These are phyloP conservation scores for Troides oblongomaculatus DNA, from an alignment of 2,888 invertebrate species.

Conservation along the genomic window DNA sequence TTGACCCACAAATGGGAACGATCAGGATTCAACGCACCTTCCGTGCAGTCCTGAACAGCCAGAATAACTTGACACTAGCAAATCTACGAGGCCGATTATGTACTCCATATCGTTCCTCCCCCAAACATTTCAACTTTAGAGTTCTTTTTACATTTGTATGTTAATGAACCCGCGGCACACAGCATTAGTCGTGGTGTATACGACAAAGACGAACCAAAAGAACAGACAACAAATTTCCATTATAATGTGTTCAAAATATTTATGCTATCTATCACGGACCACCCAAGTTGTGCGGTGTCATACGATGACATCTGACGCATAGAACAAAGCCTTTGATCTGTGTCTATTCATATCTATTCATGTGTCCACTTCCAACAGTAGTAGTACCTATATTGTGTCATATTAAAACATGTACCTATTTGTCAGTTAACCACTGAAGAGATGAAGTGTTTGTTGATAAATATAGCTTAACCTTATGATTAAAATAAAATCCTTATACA, in stretches of 20 bases:
- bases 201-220: conserved; percentile 61
- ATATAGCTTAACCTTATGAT: not conserved
- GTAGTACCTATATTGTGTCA: conserved; percentile 28
- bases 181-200: conserved; percentile 64
- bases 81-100: not conserved
- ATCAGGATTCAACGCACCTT: conserved; percentile 62
- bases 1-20: conserved; percentile 54
- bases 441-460: not conserved
- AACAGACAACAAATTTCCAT: conserved; percentile 68
- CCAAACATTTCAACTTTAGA: conserved; percentile 9
- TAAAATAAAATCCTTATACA: not conserved
- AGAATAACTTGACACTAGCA: conserved; percentile 41
- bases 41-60: conserved; percentile 45
- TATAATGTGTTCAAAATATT: conserved; percentile 74
- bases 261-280: conserved; percentile 71
- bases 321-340: conserved; percentile 60
- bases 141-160: conserved; percentile 41
- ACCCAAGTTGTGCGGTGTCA: conserved; percentile 67
- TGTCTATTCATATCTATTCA: conserved; percentile 67
- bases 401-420: conserved; percentile 29
- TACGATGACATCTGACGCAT: conserved; percentile 67
- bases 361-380: conserved; percentile 40
- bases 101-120: not conserved
- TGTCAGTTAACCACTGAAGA: not conserved
- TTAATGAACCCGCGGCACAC: conserved; percentile 41